These are phyloP conservation scores for Oryzias dopingdopingensis DNA, from an alignment of 2,797 vertebrate species.

Conservation along the genomic window DNA sequence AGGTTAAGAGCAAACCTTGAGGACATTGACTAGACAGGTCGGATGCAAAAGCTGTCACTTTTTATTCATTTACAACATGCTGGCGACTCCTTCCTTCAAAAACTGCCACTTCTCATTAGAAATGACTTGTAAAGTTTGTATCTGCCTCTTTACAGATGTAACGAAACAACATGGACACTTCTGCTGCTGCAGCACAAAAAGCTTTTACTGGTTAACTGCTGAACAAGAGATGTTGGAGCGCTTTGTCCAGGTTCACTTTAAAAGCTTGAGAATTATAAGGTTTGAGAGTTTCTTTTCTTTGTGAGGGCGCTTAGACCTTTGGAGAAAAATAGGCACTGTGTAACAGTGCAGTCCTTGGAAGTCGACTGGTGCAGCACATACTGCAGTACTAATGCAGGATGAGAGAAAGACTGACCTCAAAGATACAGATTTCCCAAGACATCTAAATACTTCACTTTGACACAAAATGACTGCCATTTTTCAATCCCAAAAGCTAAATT, in stretches of 20 bases:
- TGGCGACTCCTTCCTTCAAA: conserved; percentile 41
- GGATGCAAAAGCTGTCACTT: conserved; percentile 36
- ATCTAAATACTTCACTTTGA: conserved; percentile 34
- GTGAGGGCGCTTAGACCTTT: conserved; percentile 9
- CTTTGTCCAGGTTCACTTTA: conserved; percentile 13
- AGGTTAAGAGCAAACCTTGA: conserved; percentile 28
- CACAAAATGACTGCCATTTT: conserved; percentile 36
- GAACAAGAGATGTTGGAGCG: neutral
- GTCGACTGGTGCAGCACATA: conserved; percentile 48
- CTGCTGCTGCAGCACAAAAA: conserved; percentile 30
- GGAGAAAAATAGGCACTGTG: conserved; percentile 7
- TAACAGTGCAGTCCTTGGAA: conserved; percentile 13
- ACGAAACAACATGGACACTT: conserved; percentile 31
- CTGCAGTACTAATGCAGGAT: conserved; percentile 64
- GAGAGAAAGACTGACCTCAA: conserved; percentile 58
- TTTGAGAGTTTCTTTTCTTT: conserved; percentile 25
- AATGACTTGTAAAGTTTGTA: conserved; percentile 43
- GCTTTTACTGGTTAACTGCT: conserved; percentile 10
- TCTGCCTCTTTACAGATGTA: conserved; percentile 44
- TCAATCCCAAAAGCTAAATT: conserved; percentile 22
- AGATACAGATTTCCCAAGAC: conserved; percentile 55
- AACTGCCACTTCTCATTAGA: conserved; percentile 57
- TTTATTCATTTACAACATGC: conserved; percentile 36
- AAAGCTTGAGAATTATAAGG: conserved; percentile 13
- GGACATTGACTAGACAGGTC: conserved; percentile 11